A percentile compares a stretch with the other conserved stretches of the same genome.
Conservation (phyloP, 2,113 vertebrate genomes). For the Fulmarus glacialis region DNA sequence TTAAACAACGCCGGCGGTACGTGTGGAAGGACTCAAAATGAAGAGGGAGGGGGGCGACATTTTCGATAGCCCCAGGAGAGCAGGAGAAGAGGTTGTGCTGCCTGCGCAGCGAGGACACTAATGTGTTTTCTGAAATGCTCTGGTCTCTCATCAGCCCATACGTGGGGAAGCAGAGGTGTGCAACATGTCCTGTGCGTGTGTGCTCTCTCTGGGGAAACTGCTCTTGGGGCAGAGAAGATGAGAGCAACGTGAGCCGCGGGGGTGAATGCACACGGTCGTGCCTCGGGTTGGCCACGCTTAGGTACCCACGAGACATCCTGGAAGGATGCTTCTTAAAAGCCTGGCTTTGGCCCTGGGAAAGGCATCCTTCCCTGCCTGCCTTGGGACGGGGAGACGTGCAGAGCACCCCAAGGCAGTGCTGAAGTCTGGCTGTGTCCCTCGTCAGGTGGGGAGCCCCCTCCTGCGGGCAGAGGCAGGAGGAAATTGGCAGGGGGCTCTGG, state of each 20-base stretch:
- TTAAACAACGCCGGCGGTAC: background rate
- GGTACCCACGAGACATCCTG: background rate
- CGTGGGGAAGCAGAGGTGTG: background rate
- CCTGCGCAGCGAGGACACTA: background rate
- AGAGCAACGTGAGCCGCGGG: fast-evolving
- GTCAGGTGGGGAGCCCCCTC: background rate
- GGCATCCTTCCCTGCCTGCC: background rate
- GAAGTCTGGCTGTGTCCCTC: background rate
- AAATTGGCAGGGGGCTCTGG: background rate
- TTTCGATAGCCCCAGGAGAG: fast-evolving
- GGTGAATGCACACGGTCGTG: background rate
- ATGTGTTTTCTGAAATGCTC: background rate
- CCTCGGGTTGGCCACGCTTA: fast-evolving
- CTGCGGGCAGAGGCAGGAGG: background rate
- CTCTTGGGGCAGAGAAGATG: background rate
- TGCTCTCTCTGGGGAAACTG: background rate
- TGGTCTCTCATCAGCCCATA: background rate
- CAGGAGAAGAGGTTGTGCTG: background rate
- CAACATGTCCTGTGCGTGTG: fast-evolving
- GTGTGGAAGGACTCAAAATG: background rate
- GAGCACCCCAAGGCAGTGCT: background rate
- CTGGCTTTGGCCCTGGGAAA: background rate
- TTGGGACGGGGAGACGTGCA: fast-evolving
- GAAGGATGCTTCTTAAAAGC: background rate
- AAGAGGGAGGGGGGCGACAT: background rate